phyloP scores from a whole-genome alignment of 2,888 invertebrate species.

The Himalopsyche japonica region DNA sequence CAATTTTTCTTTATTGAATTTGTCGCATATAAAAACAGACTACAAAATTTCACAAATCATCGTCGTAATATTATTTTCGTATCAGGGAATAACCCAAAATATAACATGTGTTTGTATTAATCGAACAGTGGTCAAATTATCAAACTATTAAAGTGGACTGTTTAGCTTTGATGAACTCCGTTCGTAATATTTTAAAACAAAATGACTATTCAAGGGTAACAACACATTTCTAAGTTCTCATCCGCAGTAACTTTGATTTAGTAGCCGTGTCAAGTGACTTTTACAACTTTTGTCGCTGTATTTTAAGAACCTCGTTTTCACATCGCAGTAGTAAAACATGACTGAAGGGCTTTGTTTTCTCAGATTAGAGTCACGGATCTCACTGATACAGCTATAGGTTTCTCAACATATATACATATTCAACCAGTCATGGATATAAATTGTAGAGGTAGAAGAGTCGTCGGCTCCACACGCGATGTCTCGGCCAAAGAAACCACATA shows the following conservation, averaged over 20 bases:
- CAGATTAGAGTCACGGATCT: neutral
- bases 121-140: no score
- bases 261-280: neutral
- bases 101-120: no score
- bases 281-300: neutral
- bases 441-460: neutral
- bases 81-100: no score
- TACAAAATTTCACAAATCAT: no score
- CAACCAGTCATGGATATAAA: neutral
- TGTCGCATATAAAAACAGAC: no score
- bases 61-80: no score
- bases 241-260: neutral
- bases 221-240: neutral
- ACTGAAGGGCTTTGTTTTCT: neutral
- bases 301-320: neutral
- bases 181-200: neutral
- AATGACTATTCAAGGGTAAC: neutral
- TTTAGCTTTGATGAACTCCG: neutral
- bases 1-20: no score
- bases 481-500: neutral
- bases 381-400: neutral
- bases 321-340: neutral
- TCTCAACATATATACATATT: neutral
- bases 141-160: no score
- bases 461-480: neutral